phyloP scores from a whole-genome alignment of 2,797 vertebrate genomes.

The Pangasius mekongensis region DNA sequence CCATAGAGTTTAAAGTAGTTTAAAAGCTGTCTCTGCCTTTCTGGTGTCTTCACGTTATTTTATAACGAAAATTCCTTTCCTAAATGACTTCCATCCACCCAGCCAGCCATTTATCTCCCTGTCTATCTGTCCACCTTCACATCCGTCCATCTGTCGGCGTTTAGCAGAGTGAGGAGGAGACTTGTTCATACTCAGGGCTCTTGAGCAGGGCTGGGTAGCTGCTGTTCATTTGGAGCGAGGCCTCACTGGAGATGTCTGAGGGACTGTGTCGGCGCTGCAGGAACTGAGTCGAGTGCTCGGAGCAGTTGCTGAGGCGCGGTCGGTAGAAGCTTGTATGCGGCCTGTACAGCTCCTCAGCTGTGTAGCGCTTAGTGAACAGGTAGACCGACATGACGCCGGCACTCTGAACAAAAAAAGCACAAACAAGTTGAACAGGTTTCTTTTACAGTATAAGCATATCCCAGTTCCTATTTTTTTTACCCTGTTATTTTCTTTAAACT shows the following conservation, averaged over 20 bases:
- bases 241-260: conserved; percentile 88
- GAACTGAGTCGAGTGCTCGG: conserved; percentile 89
- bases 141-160: background rate
- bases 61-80: background rate
- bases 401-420: conserved; percentile 67
- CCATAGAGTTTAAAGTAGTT: background rate
- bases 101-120: background rate
- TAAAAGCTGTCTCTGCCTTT: background rate
- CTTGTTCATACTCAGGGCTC: conserved; percentile 88
- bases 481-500: background rate
- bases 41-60: background rate
- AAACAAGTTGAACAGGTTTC: background rate
- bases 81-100: background rate
- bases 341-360: conserved; percentile 86
- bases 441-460: background rate
- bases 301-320: conserved; percentile 90
- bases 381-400: conserved; percentile 92
- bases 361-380: conserved; percentile 93
- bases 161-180: conserved; percentile 92
- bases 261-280: conserved; percentile 88
- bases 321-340: conserved; percentile 87
- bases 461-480: too few relatives aligned
- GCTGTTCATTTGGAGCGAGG: conserved; percentile 88
- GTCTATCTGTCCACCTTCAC: background rate
- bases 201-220: conserved; percentile 88